Conservation (phyloP, 2,797 vertebrate species). For the Myoxocephalus aenaeus region DNA sequence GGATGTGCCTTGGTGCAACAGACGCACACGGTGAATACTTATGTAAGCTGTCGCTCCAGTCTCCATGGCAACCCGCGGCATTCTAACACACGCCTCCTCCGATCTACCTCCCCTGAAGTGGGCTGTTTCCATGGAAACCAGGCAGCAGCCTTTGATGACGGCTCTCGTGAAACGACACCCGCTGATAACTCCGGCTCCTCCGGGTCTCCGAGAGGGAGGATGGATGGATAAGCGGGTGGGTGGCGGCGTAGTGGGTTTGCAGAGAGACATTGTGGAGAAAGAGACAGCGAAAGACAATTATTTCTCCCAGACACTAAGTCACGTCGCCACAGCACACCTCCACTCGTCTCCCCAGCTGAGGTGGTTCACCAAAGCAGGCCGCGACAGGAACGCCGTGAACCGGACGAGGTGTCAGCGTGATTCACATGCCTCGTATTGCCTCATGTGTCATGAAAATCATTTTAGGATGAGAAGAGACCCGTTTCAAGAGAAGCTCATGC, state of each 20-base stretch:
- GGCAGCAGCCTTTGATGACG: conserved; percentile 80
- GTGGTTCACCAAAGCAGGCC: conserved; percentile 42
- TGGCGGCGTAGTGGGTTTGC: conserved; percentile 4
- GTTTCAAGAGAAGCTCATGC: conserved; percentile 42
- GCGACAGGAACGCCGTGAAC: conserved; percentile 44
- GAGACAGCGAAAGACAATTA: conserved; percentile 54
- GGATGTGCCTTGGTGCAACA: conserved; percentile 74
- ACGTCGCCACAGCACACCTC: conserved; percentile 37
- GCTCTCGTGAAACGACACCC: conserved; percentile 79
- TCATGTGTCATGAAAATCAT: conserved; percentile 5
- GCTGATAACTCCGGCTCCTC: conserved; percentile 69
- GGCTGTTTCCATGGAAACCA: conserved; percentile 86
- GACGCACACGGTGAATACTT: conserved; percentile 81
- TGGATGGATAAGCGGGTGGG: conserved; percentile 38
- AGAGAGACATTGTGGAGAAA: conserved; percentile 52
- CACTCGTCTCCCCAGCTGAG: conserved; percentile 34
- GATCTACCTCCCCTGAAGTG: conserved; percentile 76
- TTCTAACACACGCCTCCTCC: conserved; percentile 76
- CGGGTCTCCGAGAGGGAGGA: conserved; percentile 50
- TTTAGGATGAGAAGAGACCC: conserved; percentile 18
- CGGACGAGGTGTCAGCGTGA: conserved; percentile 60
- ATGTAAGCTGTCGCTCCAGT: conserved; percentile 84
- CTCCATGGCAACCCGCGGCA: conserved; percentile 83
- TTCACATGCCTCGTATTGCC: too few species aligned
- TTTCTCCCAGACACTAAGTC: conserved; percentile 56